Conservation (phyloP, 1,140 invertebrate genomes). For the Brachystomella parvula region DNA sequence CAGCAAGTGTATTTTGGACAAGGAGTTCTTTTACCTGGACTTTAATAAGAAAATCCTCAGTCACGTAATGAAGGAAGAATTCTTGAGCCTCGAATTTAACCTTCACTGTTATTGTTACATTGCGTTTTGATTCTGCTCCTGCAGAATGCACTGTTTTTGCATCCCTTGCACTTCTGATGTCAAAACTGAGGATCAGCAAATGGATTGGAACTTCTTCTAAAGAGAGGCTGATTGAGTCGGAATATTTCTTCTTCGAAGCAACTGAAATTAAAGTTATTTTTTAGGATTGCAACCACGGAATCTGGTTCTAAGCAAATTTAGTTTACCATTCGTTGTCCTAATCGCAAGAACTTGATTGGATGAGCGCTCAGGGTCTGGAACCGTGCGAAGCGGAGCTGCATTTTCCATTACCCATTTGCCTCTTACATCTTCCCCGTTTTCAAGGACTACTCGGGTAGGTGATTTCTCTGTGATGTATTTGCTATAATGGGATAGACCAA, state of each 20-base stretch:
- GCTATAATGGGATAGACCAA: slow-evolving; percentile 92
- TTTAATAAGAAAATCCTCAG: slow-evolving; percentile 29
- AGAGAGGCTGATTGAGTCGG: not conserved
- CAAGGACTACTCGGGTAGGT: slow-evolving; percentile 57
- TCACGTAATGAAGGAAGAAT: slow-evolving; percentile 34
- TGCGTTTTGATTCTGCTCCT: slow-evolving; percentile 9
- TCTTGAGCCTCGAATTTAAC: slow-evolving; percentile 28
- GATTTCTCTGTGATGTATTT: slow-evolving; percentile 79
- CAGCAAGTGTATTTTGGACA: not conserved
- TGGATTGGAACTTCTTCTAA: not conserved
- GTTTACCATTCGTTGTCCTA: not conserved
- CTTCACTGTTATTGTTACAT: slow-evolving; percentile 26
- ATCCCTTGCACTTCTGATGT: slow-evolving; percentile 29
- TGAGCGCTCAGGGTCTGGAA: slow-evolving; percentile 15
- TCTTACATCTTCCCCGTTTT: slow-evolving; percentile 61
- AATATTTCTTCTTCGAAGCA: not conserved
- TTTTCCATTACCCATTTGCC: slow-evolving; percentile 39
- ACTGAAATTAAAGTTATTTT: not conserved
- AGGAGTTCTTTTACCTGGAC: slow-evolving; percentile 14
- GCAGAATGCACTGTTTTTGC: not conserved
- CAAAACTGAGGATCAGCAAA: slow-evolving; percentile 30
- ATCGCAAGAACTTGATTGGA: slow-evolving; percentile 35
- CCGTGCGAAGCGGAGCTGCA: slow-evolving; percentile 4
- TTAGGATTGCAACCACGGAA: not conserved
- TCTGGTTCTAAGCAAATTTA: not conserved